These are phyloP conservation scores for Cynopterus sphinx DNA, from an alignment of 2,797 vertebrate genomes.

Conservation along the genomic window DNA sequence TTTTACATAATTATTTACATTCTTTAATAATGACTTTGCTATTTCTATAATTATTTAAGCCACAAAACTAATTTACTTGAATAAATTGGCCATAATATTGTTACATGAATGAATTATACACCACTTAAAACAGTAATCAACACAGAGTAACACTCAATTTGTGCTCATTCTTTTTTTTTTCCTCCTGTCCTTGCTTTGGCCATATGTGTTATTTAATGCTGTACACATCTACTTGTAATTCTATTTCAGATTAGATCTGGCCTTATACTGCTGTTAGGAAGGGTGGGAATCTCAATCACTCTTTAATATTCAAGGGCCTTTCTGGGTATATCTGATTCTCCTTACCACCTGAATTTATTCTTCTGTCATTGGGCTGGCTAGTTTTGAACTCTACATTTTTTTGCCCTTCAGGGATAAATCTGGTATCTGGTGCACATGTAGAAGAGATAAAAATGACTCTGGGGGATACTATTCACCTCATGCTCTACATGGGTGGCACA, in stretches of 20 bases:
- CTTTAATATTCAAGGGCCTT: neutral
- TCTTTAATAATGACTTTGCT: neutral
- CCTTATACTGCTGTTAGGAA: neutral
- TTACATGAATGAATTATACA: neutral
- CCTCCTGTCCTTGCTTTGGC: neutral
- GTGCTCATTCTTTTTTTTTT: neutral
- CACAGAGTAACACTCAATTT: accelerated
- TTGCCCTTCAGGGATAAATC: neutral
- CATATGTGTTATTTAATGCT: neutral
- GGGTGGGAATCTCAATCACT: neutral
- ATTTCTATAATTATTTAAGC: neutral
- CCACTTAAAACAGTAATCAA: neutral
- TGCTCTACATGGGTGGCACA: neutral
- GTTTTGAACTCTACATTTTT: neutral
- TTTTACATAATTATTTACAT: neutral
- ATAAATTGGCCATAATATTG: neutral
- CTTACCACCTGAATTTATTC: neutral
- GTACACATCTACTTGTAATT: neutral
- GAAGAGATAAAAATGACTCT: neutral
- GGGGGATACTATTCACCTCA: accelerated
- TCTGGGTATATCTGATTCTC: too few species aligned
- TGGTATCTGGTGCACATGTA: accelerated
- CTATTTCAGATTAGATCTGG: neutral
- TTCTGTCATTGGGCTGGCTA: neutral
- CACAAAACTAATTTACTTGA: neutral